Evolutionary conservation across 2,888 invertebrate species (phyloP), one percentile per base, ranked within the genome.

Genomic region (Scaptomyza flava): DNA sequence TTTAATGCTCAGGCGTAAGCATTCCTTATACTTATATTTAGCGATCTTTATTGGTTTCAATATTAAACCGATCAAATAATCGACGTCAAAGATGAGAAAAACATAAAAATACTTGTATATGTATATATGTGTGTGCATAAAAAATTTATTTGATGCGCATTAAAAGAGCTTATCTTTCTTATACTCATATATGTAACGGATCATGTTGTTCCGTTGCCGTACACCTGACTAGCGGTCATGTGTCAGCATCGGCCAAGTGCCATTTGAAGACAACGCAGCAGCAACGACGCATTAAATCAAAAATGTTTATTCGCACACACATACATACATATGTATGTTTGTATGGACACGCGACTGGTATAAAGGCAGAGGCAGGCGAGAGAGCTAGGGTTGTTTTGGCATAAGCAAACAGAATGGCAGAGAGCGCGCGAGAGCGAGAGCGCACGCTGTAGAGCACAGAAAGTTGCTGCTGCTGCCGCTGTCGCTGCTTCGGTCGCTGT

Each of bases 171-270:
- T 17, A 17, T 17, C 17, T 17, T 17, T 17, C 17, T 17, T 17
- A 17, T 17, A 17, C 17, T 17, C 17, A 1, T 17, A 17, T 17
- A 17, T 17, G 17, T 1, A 17, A 36, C 43, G 17, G 43, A 52
- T 52, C 52, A 38, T 33, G 12, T 12, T 34, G 5, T 11, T 9
- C 12, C 12, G 6, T 36, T 36, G 8, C 6, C 6, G 20, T 4
- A 36, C 20, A 38, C 71, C 69, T 63, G 64, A 45, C 53, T 57
- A 43, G 53, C 77, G 61, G 60, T 72, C 75, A 68, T 74, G 60
- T 75, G 70, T 61, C 63, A 67, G 75, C 71, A 75, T 75, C 70
- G 76, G 76, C 76, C 71, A 75, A 70, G 65, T 85, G 72, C 48
- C 64, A 68, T 65, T 56, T 63, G 70, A 64, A 78, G 81, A 76